Evolutionary conservation across 1,140 invertebrate species (phyloP).

Genomic region (Phenacoccus solenopsis): DNA sequence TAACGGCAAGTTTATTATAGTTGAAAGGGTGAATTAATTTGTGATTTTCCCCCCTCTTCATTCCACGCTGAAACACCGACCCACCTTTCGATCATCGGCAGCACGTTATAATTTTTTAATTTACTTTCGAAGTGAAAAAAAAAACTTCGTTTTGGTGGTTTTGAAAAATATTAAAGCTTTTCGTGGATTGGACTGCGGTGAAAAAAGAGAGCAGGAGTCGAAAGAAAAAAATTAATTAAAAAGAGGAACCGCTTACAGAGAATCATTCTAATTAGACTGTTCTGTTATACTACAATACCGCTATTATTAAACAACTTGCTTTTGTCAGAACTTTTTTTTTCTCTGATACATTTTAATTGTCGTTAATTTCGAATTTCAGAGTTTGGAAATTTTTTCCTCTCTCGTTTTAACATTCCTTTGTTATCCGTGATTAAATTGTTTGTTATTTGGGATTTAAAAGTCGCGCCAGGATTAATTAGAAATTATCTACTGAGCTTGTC

Average conservation of each 20-base stretch:
- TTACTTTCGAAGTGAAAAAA: not conserved
- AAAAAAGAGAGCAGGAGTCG: not conserved
- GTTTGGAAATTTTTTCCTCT: not conserved
- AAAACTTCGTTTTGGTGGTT: not conserved
- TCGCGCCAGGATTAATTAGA: not conserved
- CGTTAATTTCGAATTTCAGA: not conserved
- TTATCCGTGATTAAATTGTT: not conserved
- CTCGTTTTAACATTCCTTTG: not conserved
- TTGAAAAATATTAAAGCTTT: not conserved
- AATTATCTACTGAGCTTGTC: not conserved
- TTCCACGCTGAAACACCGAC: no score
- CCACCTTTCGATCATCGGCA: no score
- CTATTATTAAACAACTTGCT: not conserved
- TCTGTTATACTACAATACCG: not conserved
- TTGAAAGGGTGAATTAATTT: not conserved
- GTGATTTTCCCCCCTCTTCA: no score
- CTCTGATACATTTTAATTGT: not conserved
- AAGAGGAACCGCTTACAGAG: not conserved
- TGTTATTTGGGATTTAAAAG: not conserved
- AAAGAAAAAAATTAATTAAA: not conserved
- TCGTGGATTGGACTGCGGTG: not conserved
- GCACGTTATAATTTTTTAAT: not conserved
- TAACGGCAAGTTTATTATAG: no score
- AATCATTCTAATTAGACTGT: not conserved
- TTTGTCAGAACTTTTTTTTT: not conserved